These are phyloP conservation scores for Sialia sialis DNA, from an alignment of 2,113 vertebrate genomes.

Conservation along the genomic window DNA sequence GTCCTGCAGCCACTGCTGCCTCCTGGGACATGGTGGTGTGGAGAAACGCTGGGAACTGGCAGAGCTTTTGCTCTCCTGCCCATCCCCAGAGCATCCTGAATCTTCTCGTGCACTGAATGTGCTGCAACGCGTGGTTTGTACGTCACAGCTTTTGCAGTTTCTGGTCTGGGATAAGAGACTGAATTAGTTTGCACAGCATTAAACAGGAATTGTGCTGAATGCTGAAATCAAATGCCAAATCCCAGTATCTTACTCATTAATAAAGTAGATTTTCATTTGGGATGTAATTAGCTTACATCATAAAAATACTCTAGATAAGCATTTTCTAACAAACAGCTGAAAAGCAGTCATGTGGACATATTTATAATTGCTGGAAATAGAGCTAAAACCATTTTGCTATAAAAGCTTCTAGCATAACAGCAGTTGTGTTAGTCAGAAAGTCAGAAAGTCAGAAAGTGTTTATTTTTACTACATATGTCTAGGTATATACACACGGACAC, in stretches of 20 bases:
- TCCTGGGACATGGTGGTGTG: background rate
- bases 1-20: background rate
- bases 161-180: background rate
- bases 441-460: background rate
- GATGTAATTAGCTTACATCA: background rate
- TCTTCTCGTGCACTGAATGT: background rate
- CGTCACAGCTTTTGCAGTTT: background rate
- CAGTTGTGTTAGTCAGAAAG: background rate
- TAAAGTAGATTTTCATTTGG: background rate
- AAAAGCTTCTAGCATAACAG: background rate
- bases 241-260: background rate
- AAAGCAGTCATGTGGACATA: background rate
- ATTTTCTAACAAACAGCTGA: background rate
- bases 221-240: background rate
- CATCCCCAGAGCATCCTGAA: background rate
- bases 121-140: fast-evolving
- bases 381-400: background rate
- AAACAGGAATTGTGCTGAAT: background rate
- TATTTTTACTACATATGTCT: fast-evolving
- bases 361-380: background rate
- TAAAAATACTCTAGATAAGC: background rate
- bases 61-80: background rate
- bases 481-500: background rate
- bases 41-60: background rate
- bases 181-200: background rate